phyloP scores from a whole-genome alignment of 2,797 vertebrate genomes.

The Gallinago nigripennis region DNA sequence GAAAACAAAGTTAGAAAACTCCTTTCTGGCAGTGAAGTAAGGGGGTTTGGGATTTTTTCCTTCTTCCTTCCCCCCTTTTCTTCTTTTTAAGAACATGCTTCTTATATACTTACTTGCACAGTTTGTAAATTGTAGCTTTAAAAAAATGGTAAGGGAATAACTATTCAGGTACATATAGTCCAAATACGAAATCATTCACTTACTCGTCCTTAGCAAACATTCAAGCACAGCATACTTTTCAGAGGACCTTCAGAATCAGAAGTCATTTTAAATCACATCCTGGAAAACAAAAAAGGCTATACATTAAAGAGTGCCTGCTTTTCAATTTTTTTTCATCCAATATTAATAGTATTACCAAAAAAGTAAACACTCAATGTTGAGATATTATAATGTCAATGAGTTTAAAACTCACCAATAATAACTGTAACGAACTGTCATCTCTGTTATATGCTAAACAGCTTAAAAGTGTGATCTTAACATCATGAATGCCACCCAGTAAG shows the following conservation, averaged over 20 bases:
- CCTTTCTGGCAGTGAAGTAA: background rate
- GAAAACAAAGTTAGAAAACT: background rate
- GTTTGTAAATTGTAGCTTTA: background rate
- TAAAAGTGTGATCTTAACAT: background rate
- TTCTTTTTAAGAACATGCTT: background rate
- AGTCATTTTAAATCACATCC: slow-evolving; percentile 56
- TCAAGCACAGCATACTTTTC: slow-evolving; percentile 24
- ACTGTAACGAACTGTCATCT: background rate
- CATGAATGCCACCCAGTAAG: background rate
- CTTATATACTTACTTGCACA: background rate
- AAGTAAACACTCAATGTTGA: background rate
- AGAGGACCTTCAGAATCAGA: slow-evolving; percentile 40
- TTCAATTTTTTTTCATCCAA: background rate
- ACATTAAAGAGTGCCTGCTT: background rate
- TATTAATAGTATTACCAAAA: background rate
- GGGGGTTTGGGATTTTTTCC: background rate
- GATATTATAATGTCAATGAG: background rate
- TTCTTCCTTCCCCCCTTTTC: no score
- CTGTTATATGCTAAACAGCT: background rate
- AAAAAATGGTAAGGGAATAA: background rate
- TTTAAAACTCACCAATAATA: background rate
- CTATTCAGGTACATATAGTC: background rate
- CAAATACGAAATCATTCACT: background rate
- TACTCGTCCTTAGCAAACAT: slow-evolving; percentile 53
- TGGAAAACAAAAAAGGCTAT: slow-evolving; percentile 26